Percentiles rank a stretch among this genome's conserved stretches.
Conservation (phyloP, 2,797 vertebrate species). For the Acanthurus lineatus region DNA sequence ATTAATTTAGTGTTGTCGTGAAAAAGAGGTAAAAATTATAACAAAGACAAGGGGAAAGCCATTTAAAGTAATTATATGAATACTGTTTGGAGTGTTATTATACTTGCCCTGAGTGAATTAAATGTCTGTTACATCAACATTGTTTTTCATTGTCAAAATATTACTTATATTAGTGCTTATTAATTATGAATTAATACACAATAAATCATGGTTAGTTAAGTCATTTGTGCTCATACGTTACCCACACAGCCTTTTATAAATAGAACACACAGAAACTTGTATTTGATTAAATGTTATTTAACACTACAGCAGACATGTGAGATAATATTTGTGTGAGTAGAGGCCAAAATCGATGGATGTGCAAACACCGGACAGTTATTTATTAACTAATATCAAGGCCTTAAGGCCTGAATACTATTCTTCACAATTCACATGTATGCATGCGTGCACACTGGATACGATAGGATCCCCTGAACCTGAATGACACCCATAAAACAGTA, state of each 20-base stretch:
- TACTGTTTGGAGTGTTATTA: neutral
- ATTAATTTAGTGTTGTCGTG: neutral
- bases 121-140: neutral
- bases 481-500: conserved; percentile 1
- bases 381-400: conserved; percentile 56
- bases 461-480: conserved; percentile 22
- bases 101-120: neutral
- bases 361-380: conserved; percentile 49
- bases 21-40: neutral
- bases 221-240: neutral
- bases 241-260: neutral
- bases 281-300: conserved; percentile 19
- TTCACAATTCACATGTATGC: neutral
- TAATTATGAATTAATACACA: no score
- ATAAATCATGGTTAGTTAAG: neutral
- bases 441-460: conserved; percentile 1
- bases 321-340: neutral
- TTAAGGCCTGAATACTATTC: conserved; percentile 6
- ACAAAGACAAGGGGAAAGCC: neutral
- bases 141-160: conserved; percentile 2
- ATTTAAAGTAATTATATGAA: conserved; percentile 3
- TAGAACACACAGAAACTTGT: neutral
- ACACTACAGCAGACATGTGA: neutral
- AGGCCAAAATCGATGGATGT: conserved; percentile 24
- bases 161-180: no score